Percentiles rank a stretch among this genome's conserved stretches.
phyloP scores from a whole-genome alignment of 1,140 invertebrate genomes.

The Diachasma alloeum region DNA sequence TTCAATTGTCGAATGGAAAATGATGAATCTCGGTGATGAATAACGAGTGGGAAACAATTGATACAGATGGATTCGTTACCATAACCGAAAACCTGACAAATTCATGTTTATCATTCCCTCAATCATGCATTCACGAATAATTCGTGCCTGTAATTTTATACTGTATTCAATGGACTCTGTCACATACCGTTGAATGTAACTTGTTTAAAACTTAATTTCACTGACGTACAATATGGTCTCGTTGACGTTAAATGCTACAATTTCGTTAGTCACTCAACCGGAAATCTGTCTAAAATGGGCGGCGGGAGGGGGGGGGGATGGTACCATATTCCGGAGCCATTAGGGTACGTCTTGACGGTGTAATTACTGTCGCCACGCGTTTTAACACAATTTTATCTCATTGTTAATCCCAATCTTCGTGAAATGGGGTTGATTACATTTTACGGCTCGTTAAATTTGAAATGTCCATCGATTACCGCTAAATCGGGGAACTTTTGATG shows the following conservation, averaged over 20 bases:
- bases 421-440: conserved; percentile 16
- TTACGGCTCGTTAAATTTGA: conserved; percentile 6
- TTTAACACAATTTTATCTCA: background rate
- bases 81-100: too few relatives aligned
- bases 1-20: conserved; percentile 9
- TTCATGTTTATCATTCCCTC: too few relatives aligned
- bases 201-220: conserved; percentile 14
- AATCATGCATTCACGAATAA: too few relatives aligned
- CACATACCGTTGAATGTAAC: background rate
- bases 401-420: conserved; percentile 25
- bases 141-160: background rate
- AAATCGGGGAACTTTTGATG: too few relatives aligned
- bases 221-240: background rate
- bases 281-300: conserved; percentile 33
- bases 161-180: background rate
- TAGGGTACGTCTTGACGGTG: conserved; percentile 40
- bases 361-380: conserved; percentile 39
- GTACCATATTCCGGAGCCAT: conserved; percentile 31
- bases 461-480: background rate
- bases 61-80: too few relatives aligned
- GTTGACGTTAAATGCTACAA: conserved; percentile 40
- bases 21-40: too few relatives aligned
- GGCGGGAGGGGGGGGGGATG: conserved; percentile 32
- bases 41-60: too few relatives aligned
- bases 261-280: conserved; percentile 39